Evolutionary conservation across 2,888 invertebrate genomes (phyloP), one percentile per base, ranked within the genome.

Genomic region (Odontocolon sp.): DNA sequence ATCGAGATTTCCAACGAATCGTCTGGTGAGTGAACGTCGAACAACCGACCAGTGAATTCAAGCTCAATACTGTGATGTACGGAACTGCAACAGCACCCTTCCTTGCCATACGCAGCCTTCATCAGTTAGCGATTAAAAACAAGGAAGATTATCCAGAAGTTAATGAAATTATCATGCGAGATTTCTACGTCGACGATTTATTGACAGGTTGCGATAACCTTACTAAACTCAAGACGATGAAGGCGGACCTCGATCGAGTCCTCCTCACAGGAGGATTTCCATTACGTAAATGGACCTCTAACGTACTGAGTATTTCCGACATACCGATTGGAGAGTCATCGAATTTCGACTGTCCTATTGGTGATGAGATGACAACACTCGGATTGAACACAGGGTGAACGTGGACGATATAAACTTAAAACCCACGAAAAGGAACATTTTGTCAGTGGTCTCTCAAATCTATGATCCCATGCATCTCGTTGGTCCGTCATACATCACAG

Each of bases 401-500:
- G n/a, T 36, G 36, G 36, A 36, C 2, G 9, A 36, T 36, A n/a
- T n/a, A 36, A 8, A 36, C n/a, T 36, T n/a, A 8, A 36, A n/a
- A n/a, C 36, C 18, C n/a, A 66, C 70, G 2, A 72, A 77, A 11
- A 38, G 71, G 14, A n/a, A 14, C 2, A 59, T 75, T 16, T 64
- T 78, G 26, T 77, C 72, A 2, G 9, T 18, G 8, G 80, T 83
- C 31, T 76, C 81, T n/a, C 78, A 78, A 47, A 80, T 83, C 14
- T 84, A 77, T 47, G 83, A 85, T 57, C 82, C 83, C 2, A 68
- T 83, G 8, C 82, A 82, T 14, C 47, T 85, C 5, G 16, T 83
- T 31, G 79, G 82, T 18, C 84, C 83, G 3, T 70, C 81, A 18
- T 70, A 77, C 11, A 75, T 82, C 26, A 38, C 40, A 5, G 83